These are phyloP conservation scores for Diabrotica virgifera DNA, from an alignment of 1,140 invertebrate species.

Conservation along the genomic window DNA sequence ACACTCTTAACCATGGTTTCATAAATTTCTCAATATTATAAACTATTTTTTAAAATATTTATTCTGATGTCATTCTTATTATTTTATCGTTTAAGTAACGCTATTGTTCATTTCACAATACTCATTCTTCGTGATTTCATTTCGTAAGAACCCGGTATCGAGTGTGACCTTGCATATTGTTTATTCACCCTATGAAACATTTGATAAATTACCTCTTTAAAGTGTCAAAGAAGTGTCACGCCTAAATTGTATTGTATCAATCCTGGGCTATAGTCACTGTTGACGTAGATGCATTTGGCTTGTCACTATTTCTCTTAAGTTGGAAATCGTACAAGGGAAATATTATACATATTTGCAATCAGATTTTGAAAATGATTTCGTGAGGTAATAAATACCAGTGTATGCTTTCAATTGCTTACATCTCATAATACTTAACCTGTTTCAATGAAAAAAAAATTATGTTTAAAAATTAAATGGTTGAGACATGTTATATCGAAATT, in stretches of 20 bases:
- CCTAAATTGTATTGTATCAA: constrained; percentile 7
- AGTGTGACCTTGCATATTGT: constrained; percentile 10
- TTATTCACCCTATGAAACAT: constrained; percentile 23
- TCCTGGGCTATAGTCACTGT: not conserved
- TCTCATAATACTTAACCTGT: too few relatives aligned
- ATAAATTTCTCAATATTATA: too few relatives aligned
- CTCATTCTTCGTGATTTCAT: not conserved
- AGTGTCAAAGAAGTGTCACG: constrained; percentile 43
- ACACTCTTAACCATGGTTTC: too few relatives aligned
- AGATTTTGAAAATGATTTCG: constrained; percentile 2
- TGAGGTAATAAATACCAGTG: too few relatives aligned
- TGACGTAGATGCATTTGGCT: constrained; percentile 10
- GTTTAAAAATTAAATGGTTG: too few relatives aligned
- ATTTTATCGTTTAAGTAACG: not conserved
- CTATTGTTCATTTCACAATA: constrained; percentile 1
- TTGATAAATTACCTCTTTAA: constrained; percentile 43
- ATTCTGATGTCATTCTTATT: not conserved
- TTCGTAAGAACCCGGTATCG: not conserved
- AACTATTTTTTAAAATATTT: not conserved
- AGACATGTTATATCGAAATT: too few relatives aligned
- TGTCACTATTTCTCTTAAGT: not conserved
- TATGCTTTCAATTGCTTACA: too few relatives aligned
- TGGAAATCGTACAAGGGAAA: not conserved
- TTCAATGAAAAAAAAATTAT: too few relatives aligned
- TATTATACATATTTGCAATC: not conserved